Conservation (phyloP, 2,797 vertebrate species). For the Mareca penelope region DNA sequence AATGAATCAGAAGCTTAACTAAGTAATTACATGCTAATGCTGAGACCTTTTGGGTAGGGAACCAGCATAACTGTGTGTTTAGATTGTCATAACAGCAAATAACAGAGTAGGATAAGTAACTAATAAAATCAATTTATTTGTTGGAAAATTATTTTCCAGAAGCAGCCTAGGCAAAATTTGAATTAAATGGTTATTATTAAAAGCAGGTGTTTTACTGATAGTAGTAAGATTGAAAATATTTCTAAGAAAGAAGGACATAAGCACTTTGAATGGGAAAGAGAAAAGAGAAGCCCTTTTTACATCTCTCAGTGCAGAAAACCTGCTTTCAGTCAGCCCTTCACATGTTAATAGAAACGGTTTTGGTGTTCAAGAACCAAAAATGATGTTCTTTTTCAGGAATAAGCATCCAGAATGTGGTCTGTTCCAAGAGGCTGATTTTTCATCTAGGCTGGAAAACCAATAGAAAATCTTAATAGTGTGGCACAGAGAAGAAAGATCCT, state of each 20-base stretch:
- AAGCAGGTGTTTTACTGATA: neutral
- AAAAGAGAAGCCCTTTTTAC: neutral
- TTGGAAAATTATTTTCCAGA: neutral
- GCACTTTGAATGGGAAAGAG: neutral
- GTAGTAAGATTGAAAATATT: neutral
- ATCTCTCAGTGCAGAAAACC: neutral
- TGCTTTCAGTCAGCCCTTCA: neutral
- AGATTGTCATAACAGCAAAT: neutral
- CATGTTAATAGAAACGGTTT: neutral
- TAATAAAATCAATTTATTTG: neutral
- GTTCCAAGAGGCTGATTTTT: neutral
- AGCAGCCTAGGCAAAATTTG: neutral
- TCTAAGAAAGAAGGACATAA: neutral
- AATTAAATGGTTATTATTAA: neutral
- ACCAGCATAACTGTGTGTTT: neutral
- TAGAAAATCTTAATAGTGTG: neutral
- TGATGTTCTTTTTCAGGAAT: neutral
- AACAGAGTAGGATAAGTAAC: neutral
- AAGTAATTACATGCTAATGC: constrained; percentile 44
- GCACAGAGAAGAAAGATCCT: neutral
- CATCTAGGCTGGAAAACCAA: neutral
- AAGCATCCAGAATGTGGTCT: neutral
- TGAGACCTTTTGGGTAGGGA: constrained; percentile 1
- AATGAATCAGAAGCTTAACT: constrained; percentile 41
- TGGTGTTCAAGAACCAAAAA: neutral